Evolutionary conservation across 2,113 vertebrate genomes (phyloP).

Genomic region (Proterorhinus semilunaris): DNA sequence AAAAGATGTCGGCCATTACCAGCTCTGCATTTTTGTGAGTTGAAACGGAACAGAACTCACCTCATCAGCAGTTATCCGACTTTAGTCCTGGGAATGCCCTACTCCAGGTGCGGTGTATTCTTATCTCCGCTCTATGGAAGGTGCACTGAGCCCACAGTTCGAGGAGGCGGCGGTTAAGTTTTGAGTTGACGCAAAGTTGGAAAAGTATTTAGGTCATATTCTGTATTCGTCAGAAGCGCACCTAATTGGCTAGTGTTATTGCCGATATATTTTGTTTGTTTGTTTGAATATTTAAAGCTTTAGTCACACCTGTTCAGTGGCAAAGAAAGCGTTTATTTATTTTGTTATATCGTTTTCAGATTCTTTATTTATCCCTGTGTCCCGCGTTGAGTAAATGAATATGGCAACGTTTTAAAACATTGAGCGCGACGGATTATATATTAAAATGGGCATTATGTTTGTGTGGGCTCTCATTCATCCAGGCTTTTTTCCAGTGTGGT

Average conservation of each 20-base stretch:
- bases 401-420: no score
- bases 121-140: slow-evolving; percentile 10
- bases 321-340: background rate
- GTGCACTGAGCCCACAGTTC: background rate
- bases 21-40: slow-evolving; percentile 44
- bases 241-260: background rate
- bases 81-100: slow-evolving; percentile 42
- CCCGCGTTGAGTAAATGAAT: no score
- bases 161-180: background rate
- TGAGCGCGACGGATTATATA: no score
- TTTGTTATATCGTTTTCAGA: no score
- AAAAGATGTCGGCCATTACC: slow-evolving; percentile 22
- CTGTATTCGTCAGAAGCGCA: no score
- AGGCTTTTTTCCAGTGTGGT: no score
- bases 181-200: background rate
- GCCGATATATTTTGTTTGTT: background rate
- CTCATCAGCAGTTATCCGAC: slow-evolving; percentile 45
- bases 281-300: background rate
- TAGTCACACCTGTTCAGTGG: background rate
- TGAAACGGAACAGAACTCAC: slow-evolving; percentile 15
- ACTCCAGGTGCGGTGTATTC: slow-evolving; percentile 49
- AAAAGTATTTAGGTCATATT: background rate
- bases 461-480: no score
- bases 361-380: no score
- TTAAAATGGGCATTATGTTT: no score